Evolutionary conservation across 2,888 invertebrate genomes (phyloP), one percentile per base, ranked within the genome.

Genomic region (Meganola albula): DNA sequence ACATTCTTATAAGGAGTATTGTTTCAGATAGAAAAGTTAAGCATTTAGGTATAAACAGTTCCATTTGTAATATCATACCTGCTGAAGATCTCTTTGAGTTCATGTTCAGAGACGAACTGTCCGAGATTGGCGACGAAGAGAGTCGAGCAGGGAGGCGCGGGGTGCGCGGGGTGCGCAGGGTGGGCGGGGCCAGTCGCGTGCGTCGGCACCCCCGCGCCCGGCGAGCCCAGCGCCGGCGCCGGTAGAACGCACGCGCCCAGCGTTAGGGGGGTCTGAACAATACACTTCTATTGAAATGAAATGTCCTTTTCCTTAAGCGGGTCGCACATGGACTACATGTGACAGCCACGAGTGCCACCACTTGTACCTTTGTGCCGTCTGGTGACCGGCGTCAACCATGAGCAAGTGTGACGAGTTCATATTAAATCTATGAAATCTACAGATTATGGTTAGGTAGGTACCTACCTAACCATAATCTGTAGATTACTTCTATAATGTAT

Each of bases 91-190:
- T 98, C 97, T 89, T 98, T 98, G 59, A 99, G 92, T 85, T 99
- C 98, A 74, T 98, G 98, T 87, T 99, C 99, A 56, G 96, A 97
- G 67, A 98, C 97, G 82, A 96, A 97, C 85, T 96, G 96, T 57
- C 98, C 98, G 71, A 99, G 90, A 87, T 99, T 99, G 70, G 98
- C 98, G 73, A 99, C 98, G 88, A 99, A 99, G 56, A 99, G 92
- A 56, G 99, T 99, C 63, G 97, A 97, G 89, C 97, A 98, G 59
- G 97, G 97, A 58, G 94, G 93, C 75, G 94, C 93, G 32, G 89
- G 84, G 60, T 89, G 88, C 52, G 86, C 76, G 42, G 87, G 83
- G 55, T 87, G 83, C 58, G 92, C 93, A 73, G 93, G 20, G n/a
- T n/a, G n/a, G n/a, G n/a, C 92, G 44, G 80, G 83, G 43, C 80